A percentile compares a stretch with the other conserved stretches of the same genome.
Evolutionary conservation across 2,113 vertebrate genomes (phyloP).

Genomic region (Circaetus cinerascens): DNA sequence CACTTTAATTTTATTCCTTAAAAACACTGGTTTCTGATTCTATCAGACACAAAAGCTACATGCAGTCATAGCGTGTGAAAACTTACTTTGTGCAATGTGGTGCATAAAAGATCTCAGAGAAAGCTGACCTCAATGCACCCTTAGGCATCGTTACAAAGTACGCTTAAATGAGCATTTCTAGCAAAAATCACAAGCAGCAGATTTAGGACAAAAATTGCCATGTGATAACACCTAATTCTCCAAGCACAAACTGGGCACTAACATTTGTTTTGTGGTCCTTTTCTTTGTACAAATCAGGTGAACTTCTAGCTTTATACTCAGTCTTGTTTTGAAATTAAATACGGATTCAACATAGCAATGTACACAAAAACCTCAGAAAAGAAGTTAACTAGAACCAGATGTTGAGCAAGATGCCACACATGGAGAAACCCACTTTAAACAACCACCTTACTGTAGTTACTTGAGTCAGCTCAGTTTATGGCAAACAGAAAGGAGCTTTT

Average conservation of each 20-base stretch:
- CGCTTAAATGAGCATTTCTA: background rate
- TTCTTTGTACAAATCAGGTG: background rate
- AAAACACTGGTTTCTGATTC: background rate
- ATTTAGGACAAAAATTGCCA: background rate
- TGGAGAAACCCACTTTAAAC: constrained; percentile 59
- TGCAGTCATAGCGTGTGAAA: background rate
- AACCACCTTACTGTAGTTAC: constrained; percentile 72
- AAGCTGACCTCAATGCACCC: background rate
- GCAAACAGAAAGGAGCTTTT: constrained; percentile 71
- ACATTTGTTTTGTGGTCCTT: background rate
- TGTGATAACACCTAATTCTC: background rate
- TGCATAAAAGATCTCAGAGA: background rate
- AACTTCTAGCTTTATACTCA: background rate
- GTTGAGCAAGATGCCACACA: constrained; percentile 68
- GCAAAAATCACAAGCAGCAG: background rate
- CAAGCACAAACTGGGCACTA: background rate
- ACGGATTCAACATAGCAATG: background rate
- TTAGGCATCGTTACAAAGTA: background rate
- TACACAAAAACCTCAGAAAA: constrained; percentile 20
- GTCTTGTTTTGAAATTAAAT: constrained; percentile 63
- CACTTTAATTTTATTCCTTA: background rate
- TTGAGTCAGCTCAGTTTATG: constrained; percentile 72
- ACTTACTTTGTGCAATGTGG: background rate
- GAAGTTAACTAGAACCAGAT: constrained; percentile 73
- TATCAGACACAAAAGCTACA: background rate